Evolutionary conservation across 2,888 invertebrate genomes (phyloP).

Genomic region (Leptinotarsa peninsularis): DNA sequence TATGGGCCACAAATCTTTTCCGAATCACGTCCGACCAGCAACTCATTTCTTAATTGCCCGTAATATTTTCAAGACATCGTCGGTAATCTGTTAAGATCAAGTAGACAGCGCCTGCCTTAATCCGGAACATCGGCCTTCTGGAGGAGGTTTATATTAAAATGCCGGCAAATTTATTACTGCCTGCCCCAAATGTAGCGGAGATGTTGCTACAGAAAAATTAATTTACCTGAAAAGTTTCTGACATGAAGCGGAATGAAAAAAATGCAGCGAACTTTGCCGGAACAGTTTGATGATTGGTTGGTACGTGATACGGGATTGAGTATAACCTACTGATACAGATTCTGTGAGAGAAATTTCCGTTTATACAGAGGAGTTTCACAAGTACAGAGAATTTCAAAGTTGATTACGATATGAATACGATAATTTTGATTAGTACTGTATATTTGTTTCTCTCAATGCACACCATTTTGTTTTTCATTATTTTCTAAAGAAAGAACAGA

Average conservation of each 20-base stretch:
- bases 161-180: constrained; percentile 41
- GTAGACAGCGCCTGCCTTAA: constrained; percentile 41
- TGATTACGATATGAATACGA: too few relatives aligned
- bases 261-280: constrained; percentile 2
- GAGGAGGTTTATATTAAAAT: constrained; percentile 46
- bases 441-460: too few relatives aligned
- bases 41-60: constrained; percentile 51
- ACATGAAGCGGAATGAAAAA: constrained; percentile 12
- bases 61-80: constrained; percentile 49
- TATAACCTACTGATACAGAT: not conserved
- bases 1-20: constrained; percentile 46
- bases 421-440: too few relatives aligned
- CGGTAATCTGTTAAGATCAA: constrained; percentile 50
- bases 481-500: too few relatives aligned
- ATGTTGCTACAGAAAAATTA: constrained; percentile 30
- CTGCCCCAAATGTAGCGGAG: constrained; percentile 28
- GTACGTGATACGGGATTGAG: not conserved
- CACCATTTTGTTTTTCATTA: too few relatives aligned
- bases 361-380: too few relatives aligned
- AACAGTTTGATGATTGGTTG: not conserved
- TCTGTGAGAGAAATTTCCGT: too few relatives aligned
- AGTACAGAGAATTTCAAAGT: too few relatives aligned
- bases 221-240: constrained; percentile 24
- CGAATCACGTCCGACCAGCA: constrained; percentile 48
- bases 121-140: constrained; percentile 36